Base-by-base conservation (phyloP, 2,113 vertebrate genomes). In the Drymodes brunneopygia region DNA sequence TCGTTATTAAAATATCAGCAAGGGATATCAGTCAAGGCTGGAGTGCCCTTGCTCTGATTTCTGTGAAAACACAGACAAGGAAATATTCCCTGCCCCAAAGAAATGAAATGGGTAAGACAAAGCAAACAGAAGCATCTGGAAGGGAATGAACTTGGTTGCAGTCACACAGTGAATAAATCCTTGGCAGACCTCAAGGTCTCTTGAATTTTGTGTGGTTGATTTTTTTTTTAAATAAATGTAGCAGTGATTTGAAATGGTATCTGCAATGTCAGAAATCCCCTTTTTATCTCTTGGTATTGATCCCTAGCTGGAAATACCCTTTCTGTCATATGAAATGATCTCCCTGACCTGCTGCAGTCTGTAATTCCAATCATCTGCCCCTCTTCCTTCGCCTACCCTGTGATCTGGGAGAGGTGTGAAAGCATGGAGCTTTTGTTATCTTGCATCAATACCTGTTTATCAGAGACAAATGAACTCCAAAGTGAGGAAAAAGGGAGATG, bases 111-210 rank as follows among this genome's bases (percentile, higher is more conserved):
- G 53, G 40, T 28, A 69, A 91, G 81, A 85, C 56, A 91, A 74
- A 96, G 48, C 22, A 77, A 93, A 92, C 54, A 93, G 57, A 91
- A 94, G 44, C 36, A 64, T 75, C 83, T 94, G 86, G 77, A 91
- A 95, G 51, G 64, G 80, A 74, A 94, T 60, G 36, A 91, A 89
- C 40, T 91, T 56, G n/a, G 24, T 74, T 64, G 28, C n/a, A 79
- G 48, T 38, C 21, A 60, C 47, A 36, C 3, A 74, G 44, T 12
- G 5, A 92, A 90, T 53, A 73, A 82, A 35, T 77, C 48, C 24
- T 57, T 93, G 70, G 73, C 81, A 93, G 42, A 75, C 40, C 25
- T 69, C 0, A 7, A 88, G 31, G 74, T 86, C 36, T 90, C 57
- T 61, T 65, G 45, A 85, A 78, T 61, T 93, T 69, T 80, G 14